Conservation (phyloP, 2,888 invertebrate genomes). For the Heliothis peltigera region DNA sequence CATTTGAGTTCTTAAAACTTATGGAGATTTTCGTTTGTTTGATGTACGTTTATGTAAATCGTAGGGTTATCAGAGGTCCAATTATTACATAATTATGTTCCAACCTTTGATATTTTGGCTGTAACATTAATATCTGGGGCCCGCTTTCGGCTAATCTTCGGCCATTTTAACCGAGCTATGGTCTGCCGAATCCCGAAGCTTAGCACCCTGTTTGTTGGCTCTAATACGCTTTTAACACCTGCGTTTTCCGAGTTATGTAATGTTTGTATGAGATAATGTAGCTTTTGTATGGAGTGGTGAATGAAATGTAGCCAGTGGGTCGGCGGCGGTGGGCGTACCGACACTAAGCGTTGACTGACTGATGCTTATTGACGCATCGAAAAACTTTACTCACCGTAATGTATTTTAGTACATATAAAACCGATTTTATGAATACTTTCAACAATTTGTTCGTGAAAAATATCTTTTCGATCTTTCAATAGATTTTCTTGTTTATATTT, state of each 20-base stretch:
- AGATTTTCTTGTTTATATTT: constrained; percentile 7
- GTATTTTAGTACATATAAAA: constrained; percentile 42
- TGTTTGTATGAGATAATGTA: constrained; percentile 77
- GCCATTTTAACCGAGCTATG: constrained; percentile 82
- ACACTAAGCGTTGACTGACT: constrained; percentile 67
- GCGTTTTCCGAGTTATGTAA: constrained; percentile 81
- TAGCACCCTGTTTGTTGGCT: constrained; percentile 87
- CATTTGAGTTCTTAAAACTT: constrained; percentile 56
- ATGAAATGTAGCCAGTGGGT: constrained; percentile 68
- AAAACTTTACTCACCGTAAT: constrained; percentile 50
- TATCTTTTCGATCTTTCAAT: constrained; percentile 10
- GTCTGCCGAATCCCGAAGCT: constrained; percentile 83
- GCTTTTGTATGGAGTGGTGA: constrained; percentile 75
- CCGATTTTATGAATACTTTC: constrained; percentile 30
- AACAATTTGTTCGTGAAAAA: constrained; percentile 11
- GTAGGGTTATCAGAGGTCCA: constrained; percentile 60
- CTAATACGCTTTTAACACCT: constrained; percentile 88
- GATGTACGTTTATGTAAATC: constrained; percentile 59
- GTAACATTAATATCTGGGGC: constrained; percentile 79
- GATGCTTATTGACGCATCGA: constrained; percentile 56
- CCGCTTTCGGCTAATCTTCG: constrained; percentile 82
- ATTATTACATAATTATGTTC: constrained; percentile 65
- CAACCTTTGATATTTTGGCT: constrained; percentile 78
- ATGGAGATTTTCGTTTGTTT: constrained; percentile 53
- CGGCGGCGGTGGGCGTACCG: constrained; percentile 59